phyloP scores from a whole-genome alignment of 1,140 invertebrate species.

The Ladona fulva region DNA sequence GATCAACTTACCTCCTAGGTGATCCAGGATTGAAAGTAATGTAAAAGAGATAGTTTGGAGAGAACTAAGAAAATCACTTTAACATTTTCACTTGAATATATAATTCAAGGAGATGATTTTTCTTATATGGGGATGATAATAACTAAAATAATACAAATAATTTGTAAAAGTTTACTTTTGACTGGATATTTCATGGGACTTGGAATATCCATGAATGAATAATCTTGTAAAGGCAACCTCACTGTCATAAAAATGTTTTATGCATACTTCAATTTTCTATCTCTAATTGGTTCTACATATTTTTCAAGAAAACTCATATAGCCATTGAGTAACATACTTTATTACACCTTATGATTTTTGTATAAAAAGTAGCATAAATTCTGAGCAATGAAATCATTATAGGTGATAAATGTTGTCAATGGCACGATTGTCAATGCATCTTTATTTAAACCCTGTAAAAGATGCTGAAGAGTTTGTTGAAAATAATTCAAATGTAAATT shows the following conservation, averaged over 20 bases:
- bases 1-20: constrained; percentile 40
- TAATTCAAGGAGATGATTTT: not conserved
- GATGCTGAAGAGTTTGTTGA: not conserved
- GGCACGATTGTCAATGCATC: not conserved
- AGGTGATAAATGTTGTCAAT: not conserved
- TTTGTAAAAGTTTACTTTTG: no score
- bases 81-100: not conserved
- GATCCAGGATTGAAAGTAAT: constrained; percentile 34
- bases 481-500: no score
- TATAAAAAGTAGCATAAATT: constrained; percentile 4
- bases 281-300: not conserved
- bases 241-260: no score
- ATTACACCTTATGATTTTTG: not conserved
- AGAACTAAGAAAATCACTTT: constrained; percentile 40
- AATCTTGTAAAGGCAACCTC: no score
- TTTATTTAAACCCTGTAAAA: not conserved
- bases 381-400: not conserved
- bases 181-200: no score
- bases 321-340: constrained; percentile 1
- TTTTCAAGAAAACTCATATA: not conserved
- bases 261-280: no score
- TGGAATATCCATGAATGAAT: no score
- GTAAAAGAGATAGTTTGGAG: constrained; percentile 36
- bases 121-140: no score
- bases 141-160: no score